Evolutionary conservation across 2,113 vertebrate species (phyloP).

Genomic region (Corythornis cristatus): DNA sequence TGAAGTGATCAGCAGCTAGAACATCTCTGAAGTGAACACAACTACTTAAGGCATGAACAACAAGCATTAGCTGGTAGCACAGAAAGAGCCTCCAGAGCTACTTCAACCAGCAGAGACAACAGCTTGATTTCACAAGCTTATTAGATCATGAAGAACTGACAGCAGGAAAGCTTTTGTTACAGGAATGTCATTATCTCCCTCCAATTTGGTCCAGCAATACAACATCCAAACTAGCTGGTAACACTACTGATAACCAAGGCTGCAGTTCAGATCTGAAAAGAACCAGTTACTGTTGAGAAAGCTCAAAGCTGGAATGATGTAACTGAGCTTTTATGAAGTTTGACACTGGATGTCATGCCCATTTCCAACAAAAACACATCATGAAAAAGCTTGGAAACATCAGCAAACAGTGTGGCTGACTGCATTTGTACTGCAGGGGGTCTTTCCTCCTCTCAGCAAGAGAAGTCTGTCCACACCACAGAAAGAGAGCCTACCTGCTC

Average conservation of each 20-base stretch:
- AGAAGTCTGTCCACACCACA: neutral
- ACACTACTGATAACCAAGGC: neutral
- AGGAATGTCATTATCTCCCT: neutral
- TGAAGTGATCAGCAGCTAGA: neutral
- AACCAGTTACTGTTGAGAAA: neutral
- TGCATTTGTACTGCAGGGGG: neutral
- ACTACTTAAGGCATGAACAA: neutral
- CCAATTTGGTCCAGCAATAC: neutral
- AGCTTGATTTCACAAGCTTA: neutral
- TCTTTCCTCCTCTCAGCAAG: neutral
- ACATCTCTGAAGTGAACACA: neutral
- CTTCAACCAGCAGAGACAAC: neutral
- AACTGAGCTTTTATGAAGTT: neutral
- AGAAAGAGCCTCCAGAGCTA: neutral
- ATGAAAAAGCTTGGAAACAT: neutral
- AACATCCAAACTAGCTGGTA: neutral
- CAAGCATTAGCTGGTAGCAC: neutral
- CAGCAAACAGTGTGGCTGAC: neutral
- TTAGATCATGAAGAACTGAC: neutral
- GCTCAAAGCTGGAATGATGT: neutral
- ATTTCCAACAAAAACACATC: neutral
- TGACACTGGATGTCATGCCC: neutral
- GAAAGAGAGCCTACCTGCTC: neutral
- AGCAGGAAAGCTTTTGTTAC: neutral
- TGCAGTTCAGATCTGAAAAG: neutral